A percentile compares a stretch with the other conserved stretches of the same genome.
phyloP scores from a whole-genome alignment of 2,888 invertebrate genomes.

The Perithous albicinctus region DNA sequence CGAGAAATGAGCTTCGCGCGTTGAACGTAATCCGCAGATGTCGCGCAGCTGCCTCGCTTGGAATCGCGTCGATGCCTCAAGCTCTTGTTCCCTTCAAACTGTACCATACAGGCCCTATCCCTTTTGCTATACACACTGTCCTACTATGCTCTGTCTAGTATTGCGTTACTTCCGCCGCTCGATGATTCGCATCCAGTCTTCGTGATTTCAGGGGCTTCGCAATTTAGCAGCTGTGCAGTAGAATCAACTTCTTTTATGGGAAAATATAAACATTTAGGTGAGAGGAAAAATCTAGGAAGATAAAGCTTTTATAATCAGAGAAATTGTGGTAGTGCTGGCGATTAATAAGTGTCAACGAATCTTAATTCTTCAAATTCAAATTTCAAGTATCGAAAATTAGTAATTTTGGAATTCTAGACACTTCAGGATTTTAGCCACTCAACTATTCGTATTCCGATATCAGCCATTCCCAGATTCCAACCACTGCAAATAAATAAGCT shows the following conservation, averaged over 20 bases:
- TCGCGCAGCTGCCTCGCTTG: conserved; percentile 79
- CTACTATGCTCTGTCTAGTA: conserved; percentile 15
- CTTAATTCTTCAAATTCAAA: too few species aligned
- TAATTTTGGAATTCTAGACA: too few species aligned
- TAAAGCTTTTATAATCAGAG: background rate
- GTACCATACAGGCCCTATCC: conserved; percentile 23
- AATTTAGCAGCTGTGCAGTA: background rate
- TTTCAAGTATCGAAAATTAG: too few species aligned
- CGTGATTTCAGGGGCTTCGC: conserved; percentile 31
- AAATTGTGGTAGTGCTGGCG: background rate
- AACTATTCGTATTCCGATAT: too few species aligned
- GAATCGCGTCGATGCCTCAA: conserved; percentile 51
- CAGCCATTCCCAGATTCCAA: too few species aligned
- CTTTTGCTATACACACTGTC: background rate
- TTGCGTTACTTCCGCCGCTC: conserved; percentile 51
- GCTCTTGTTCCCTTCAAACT: conserved; percentile 27
- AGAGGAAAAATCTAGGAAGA: background rate
- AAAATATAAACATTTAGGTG: background rate
- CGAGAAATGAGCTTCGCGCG: conserved; percentile 66
- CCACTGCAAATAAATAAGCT: too few species aligned
- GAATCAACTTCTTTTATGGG: background rate
- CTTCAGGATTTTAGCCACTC: too few species aligned
- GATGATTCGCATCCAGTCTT: conserved; percentile 43
- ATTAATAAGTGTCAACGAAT: background rate
- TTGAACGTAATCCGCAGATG: conserved; percentile 81